phyloP scores from a whole-genome alignment of 1,140 invertebrate genomes.

The Papilio xuthus region DNA sequence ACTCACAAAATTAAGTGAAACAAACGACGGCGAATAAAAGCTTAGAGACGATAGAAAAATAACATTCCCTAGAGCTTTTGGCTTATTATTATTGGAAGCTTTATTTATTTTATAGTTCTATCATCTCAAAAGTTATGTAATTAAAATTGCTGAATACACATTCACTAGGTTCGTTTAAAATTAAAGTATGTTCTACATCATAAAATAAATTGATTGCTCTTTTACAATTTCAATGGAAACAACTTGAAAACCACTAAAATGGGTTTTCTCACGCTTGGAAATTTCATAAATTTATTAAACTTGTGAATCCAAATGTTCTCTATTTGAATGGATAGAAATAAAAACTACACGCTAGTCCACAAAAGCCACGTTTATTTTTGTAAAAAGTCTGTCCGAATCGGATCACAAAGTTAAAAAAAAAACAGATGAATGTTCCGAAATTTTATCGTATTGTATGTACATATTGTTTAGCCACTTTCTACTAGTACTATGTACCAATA shows the following conservation, averaged over 20 bases:
- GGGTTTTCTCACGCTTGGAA: neutral
- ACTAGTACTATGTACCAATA: no score
- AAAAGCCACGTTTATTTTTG: conserved; percentile 9
- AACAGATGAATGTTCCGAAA: neutral
- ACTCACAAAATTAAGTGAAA: conserved; percentile 3
- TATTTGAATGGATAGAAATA: neutral
- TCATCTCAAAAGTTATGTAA: neutral
- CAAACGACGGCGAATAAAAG: neutral
- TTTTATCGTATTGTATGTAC: neutral
- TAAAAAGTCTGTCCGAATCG: neutral
- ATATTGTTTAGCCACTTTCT: neutral
- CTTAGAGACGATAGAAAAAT: neutral
- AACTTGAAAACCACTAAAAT: neutral
- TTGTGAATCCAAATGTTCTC: neutral
- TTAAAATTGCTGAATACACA: neutral
- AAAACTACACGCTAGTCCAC: neutral
- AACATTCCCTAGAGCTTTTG: neutral
- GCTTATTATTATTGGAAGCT: neutral
- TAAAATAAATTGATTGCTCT: neutral
- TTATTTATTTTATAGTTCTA: neutral
- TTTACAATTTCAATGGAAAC: neutral
- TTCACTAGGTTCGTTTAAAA: no score
- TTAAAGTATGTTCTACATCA: no score
- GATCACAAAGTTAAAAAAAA: neutral
- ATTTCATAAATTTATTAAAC: conserved; percentile 1